A percentile compares a stretch with the other conserved stretches of the same genome.
These are phyloP conservation scores for Hystrix cristata DNA, from an alignment of 2,113 vertebrate species.

Conservation along the genomic window DNA sequence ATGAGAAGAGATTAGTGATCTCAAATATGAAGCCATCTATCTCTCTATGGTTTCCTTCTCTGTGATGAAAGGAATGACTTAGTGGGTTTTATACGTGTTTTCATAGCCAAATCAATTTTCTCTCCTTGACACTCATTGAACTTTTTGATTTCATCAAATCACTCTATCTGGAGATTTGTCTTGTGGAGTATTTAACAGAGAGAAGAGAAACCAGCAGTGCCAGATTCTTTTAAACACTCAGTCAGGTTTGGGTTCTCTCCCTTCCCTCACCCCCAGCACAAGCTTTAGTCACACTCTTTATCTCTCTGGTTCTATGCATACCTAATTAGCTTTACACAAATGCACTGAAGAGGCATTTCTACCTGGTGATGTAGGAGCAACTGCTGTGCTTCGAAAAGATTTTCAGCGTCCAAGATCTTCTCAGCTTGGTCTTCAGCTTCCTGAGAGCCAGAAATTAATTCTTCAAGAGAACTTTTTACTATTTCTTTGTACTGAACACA, in stretches of 20 bases:
- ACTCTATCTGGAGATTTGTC: background rate
- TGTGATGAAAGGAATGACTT: background rate
- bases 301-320: background rate
- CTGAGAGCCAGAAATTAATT: slow-evolving; percentile 90
- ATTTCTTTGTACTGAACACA: slow-evolving; percentile 92
- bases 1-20: background rate
- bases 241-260: background rate
- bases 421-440: slow-evolving; percentile 91
- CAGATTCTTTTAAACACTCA: background rate
- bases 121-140: background rate
- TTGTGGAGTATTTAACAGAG: background rate
- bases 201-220: background rate
- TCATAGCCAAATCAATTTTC: slow-evolving; percentile 15
- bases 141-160: background rate
- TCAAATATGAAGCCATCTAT: background rate
- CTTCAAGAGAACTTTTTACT: slow-evolving; percentile 91
- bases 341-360: background rate
- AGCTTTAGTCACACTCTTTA: fast-evolving
- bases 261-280: fast-evolving
- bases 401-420: slow-evolving; percentile 92
- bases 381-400: slow-evolving; percentile 93
- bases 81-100: background rate
- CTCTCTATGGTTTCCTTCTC: background rate
- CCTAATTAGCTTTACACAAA: fast-evolving
- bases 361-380: slow-evolving; percentile 96